A percentile compares a stretch with the other conserved stretches of the same genome.
Conservation (phyloP, 2,797 vertebrate genomes). For the Cichlasoma orientale region DNA sequence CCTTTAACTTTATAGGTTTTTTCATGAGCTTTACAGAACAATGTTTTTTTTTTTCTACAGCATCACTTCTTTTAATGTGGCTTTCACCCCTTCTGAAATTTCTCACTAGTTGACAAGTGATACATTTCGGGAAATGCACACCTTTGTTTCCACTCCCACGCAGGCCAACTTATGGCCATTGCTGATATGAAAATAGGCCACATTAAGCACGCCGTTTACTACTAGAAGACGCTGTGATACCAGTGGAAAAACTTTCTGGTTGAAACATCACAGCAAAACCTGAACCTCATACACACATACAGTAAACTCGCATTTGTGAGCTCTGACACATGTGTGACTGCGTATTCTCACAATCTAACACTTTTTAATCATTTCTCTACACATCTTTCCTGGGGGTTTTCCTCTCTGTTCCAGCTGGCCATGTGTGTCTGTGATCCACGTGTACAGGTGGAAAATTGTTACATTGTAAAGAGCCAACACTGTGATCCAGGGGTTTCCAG, state of each 20-base stretch:
- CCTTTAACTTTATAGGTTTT: not conserved
- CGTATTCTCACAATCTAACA: slow-evolving; percentile 6
- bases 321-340: not conserved
- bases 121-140: not conserved
- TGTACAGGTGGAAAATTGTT: slow-evolving; percentile 63
- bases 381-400: slow-evolving; percentile 20
- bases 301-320: not conserved
- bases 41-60: not conserved
- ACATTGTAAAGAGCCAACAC: slow-evolving; percentile 41
- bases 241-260: not conserved
- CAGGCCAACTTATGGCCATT: not conserved
- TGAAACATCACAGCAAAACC: not conserved
- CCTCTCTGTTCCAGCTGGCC: slow-evolving; percentile 22
- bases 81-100: slow-evolving; percentile 19
- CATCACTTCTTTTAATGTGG: slow-evolving; percentile 16
- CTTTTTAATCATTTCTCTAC: not conserved
- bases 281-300: not conserved
- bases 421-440: slow-evolving; percentile 44
- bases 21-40: not conserved
- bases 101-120: slow-evolving; percentile 2
- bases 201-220: not conserved
- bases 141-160: slow-evolving; percentile 6
- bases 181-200: slow-evolving; percentile 10
- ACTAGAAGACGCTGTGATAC: not conserved
- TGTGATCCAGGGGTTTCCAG: slow-evolving; percentile 61